phyloP scores from a whole-genome alignment of 2,797 vertebrate species.

The Capromys pilorides region DNA sequence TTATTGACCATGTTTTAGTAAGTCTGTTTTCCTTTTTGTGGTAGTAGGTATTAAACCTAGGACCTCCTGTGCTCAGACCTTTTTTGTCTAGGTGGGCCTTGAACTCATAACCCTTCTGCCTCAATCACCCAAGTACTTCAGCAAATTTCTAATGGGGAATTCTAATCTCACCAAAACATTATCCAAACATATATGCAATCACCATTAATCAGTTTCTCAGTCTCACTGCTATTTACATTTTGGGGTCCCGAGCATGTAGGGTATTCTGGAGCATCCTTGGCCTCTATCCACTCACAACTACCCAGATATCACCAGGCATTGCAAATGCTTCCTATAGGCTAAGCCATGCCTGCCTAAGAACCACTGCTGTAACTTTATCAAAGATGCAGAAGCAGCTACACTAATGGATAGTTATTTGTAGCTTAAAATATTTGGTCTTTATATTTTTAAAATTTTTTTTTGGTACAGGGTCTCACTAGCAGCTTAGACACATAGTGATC shows the following conservation, averaged over 20 bases:
- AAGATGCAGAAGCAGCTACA: not conserved
- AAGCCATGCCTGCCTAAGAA: not conserved
- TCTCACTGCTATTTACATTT: not conserved
- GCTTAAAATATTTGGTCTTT: not conserved
- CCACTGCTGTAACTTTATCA: not conserved
- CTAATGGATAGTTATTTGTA: not conserved
- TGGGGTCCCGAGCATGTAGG: not conserved
- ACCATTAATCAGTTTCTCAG: not conserved
- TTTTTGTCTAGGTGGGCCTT: not conserved
- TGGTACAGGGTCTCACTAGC: no score
- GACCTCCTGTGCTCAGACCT: not conserved
- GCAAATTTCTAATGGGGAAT: not conserved
- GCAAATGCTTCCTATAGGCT: not conserved
- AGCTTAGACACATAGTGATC: no score
- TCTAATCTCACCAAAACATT: constrained; percentile 6
- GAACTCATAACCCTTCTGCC: not conserved
- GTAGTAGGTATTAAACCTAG: not conserved
- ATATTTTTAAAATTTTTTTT: no score
- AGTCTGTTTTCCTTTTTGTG: not conserved
- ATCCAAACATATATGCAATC: not conserved
- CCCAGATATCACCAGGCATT: not conserved
- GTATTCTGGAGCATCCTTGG: not conserved
- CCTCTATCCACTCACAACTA: not conserved
- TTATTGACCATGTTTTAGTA: not conserved
- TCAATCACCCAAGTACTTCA: not conserved